Evolutionary conservation across 2,888 invertebrate genomes (phyloP), one percentile per base, ranked within the genome.

Genomic region (Lucinisca nassula): DNA sequence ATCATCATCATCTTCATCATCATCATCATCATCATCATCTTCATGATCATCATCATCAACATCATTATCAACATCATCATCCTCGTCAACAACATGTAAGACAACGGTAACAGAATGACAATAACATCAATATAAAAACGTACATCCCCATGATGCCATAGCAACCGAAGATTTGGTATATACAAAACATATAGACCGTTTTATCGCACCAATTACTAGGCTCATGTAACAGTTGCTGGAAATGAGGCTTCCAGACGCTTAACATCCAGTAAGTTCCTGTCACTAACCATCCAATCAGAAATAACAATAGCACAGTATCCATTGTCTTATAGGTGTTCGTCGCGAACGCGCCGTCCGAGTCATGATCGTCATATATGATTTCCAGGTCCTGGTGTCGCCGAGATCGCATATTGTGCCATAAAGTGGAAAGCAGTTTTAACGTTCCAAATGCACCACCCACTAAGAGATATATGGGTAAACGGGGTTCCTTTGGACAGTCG

Each of bases 121-220:
- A 73, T 32, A 70, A 40, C n/a, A 72, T 76, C n/a, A 88, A 75
- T 76, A 90, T 72, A 74, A 88, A 37, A 27, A 88, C n/a, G 45
- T 80, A 86, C 30, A 86, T 27, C 37, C 70, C 84, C 82, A 90
- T 86, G 8, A 98, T 97, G 0, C 97, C 97, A 97, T 98, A 98
- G 67, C 98, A 97, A 35, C 98, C 97, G 82, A 97, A 97, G 0
- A 98, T 97, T 95, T 98, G 98, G 55, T 98, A 97, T 83, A 98
- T 95, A 0, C 98, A 97, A 95, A 98, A 98, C 93, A 98, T 97
- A 96, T 98, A 98, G 38, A 98, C 97, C 0, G 98, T 98, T 90
- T 97, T 97, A 95, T 98, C 97, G 94, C 98, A 98, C 98, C 98
- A 98, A 90, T 97, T 97, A 96, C 98, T 98, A 0, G 98, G 98